phyloP scores from a whole-genome alignment of 2,113 vertebrate species.

The Crotalus viridis region DNA sequence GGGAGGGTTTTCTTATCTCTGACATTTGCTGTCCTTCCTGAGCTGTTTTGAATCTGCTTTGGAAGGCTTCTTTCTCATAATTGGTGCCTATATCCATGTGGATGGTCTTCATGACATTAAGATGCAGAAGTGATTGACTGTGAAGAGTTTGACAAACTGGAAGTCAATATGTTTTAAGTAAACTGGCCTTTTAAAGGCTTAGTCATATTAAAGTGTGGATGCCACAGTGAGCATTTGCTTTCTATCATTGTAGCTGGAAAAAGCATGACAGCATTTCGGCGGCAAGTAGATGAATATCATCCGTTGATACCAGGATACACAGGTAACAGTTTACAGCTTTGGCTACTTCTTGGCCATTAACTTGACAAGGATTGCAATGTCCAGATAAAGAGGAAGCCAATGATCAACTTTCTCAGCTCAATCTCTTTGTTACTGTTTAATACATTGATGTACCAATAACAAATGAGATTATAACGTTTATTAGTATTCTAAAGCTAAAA shows the following conservation, averaged over 20 bases:
- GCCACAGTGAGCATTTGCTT: background rate
- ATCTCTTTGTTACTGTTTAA: background rate
- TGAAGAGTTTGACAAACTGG: background rate
- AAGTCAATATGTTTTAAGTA: background rate
- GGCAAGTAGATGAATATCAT: background rate
- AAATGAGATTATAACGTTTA: background rate
- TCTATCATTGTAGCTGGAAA: constrained; percentile 5
- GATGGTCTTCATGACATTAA: background rate
- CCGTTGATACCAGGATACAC: constrained; percentile 26
- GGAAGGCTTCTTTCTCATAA: background rate
- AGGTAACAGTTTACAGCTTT: background rate
- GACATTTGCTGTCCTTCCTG: background rate
- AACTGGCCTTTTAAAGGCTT: background rate
- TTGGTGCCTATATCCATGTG: background rate
- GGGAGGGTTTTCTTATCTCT: background rate
- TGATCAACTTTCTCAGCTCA: background rate
- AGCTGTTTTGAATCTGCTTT: background rate
- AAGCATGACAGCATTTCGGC: background rate
- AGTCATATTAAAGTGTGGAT: background rate
- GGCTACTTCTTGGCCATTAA: background rate
- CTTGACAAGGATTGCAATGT: background rate
- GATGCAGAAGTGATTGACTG: background rate
- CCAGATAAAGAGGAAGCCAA: background rate
- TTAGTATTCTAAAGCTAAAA: background rate
- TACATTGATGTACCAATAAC: background rate